phyloP scores from a whole-genome alignment of 2,888 invertebrate species.

The Andrena chrysosceles region DNA sequence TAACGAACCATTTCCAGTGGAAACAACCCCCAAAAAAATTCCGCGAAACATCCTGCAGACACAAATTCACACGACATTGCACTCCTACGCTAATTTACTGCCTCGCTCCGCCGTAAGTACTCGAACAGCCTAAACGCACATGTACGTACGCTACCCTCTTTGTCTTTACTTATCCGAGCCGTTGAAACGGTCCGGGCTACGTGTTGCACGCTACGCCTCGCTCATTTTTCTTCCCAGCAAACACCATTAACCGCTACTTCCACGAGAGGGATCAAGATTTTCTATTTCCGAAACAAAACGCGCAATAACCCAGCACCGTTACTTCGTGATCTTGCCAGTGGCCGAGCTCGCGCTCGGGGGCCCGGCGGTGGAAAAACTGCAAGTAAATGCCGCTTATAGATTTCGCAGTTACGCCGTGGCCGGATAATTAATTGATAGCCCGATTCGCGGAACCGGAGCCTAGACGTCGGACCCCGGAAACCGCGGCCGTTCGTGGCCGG shows the following conservation, averaged over 20 bases:
- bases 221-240: slow-evolving; percentile 38
- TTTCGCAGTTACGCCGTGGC: slow-evolving; percentile 58
- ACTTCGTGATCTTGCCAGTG: slow-evolving; percentile 1
- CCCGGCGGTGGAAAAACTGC: slow-evolving; percentile 14
- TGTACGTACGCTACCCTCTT: not conserved
- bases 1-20: too few species aligned
- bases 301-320: slow-evolving; percentile 54
- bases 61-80: slow-evolving; percentile 37
- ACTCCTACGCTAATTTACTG: slow-evolving; percentile 32
- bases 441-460: slow-evolving; percentile 71
- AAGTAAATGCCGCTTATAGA: slow-evolving; percentile 63
- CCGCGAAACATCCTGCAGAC: slow-evolving; percentile 23
- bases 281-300: slow-evolving; percentile 48
- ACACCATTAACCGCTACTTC: slow-evolving; percentile 53
- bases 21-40: slow-evolving; percentile 4
- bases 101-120: slow-evolving; percentile 36
- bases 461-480: slow-evolving; percentile 73
- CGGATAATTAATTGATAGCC: slow-evolving; percentile 72
- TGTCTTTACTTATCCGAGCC: slow-evolving; percentile 33
- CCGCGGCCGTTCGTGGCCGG: slow-evolving; percentile 72
- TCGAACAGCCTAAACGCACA: slow-evolving; percentile 39
- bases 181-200: slow-evolving; percentile 46
- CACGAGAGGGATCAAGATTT: slow-evolving; percentile 26
- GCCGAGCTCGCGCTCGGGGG: too few species aligned
- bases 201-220: slow-evolving; percentile 45